A percentile compares a stretch with the other conserved stretches of the same genome.
Conservation (phyloP, 2,113 vertebrate genomes). For the Lonchura striata region DNA sequence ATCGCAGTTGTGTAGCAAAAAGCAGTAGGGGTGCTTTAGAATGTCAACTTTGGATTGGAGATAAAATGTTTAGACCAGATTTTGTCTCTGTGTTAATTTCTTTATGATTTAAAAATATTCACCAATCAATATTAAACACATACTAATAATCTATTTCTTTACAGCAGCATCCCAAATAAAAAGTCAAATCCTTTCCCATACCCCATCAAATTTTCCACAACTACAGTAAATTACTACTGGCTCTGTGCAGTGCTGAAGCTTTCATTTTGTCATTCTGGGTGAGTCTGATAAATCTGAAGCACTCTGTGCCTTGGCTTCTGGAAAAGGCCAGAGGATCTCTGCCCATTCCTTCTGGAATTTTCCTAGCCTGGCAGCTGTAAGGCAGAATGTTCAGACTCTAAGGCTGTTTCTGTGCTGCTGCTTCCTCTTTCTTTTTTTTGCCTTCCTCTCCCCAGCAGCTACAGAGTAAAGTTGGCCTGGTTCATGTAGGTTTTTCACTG, state of each 20-base stretch:
- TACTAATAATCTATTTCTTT: neutral
- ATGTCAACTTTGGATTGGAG: neutral
- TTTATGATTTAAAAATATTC: neutral
- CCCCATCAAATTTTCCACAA: neutral
- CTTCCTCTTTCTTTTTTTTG: too few relatives aligned
- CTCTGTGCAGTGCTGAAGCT: neutral
- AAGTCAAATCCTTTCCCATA: neutral
- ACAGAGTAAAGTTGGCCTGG: neutral
- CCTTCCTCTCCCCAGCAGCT: neutral
- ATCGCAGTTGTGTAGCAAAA: neutral
- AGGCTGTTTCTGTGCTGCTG: neutral
- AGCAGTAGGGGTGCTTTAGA: neutral
- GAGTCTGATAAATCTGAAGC: neutral
- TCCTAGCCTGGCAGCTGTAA: neutral
- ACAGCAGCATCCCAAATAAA: neutral
- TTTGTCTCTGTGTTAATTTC: slow-evolving; percentile 41
- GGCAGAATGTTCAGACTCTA: neutral
- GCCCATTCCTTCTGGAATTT: neutral
- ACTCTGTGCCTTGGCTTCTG: neutral
- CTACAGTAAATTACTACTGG: neutral
- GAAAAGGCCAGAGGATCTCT: neutral
- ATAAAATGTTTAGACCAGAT: neutral
- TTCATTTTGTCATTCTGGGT: neutral
- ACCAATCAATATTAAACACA: neutral
- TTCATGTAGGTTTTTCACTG: neutral